Evolutionary conservation across 2,797 vertebrate species (phyloP).

Genomic region (Phrynocephalus forsythii): DNA sequence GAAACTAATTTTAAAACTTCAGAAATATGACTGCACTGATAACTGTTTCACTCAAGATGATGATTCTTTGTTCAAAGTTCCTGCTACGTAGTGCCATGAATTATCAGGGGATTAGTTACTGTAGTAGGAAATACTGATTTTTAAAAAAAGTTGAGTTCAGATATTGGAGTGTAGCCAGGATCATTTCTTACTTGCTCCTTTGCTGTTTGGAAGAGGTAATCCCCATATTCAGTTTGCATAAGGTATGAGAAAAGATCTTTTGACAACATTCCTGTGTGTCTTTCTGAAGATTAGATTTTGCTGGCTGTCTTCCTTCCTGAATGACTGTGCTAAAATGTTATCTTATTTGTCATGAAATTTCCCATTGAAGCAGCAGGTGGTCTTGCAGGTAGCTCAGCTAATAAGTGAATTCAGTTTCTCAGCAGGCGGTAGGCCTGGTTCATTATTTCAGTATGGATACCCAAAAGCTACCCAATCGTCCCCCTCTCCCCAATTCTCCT

Average conservation of each 20-base stretch:
- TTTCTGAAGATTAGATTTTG: slow-evolving; percentile 12
- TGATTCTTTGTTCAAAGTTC: neutral
- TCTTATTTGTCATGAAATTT: neutral
- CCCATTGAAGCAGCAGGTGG: neutral
- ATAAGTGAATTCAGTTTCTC: neutral
- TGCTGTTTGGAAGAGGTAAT: neutral
- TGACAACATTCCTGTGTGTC: neutral
- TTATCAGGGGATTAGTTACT: neutral
- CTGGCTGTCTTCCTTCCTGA: slow-evolving; percentile 1
- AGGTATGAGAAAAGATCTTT: neutral
- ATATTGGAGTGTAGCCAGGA: neutral
- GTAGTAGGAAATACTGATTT: neutral
- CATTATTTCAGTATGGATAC: slow-evolving; percentile 8
- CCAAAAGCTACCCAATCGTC: neutral
- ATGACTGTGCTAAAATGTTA: slow-evolving; percentile 5
- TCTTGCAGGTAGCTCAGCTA: neutral
- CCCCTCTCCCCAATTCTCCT: neutral
- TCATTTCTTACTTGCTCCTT: slow-evolving; percentile 5
- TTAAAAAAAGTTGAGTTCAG: neutral
- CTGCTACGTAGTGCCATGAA: neutral
- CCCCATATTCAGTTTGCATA: neutral
- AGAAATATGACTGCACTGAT: neutral
- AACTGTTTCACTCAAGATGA: neutral
- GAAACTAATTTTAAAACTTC: neutral
- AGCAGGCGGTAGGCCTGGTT: neutral